Evolutionary conservation across 1,140 invertebrate species (phyloP).

Genomic region (Lepidurus arcticus): DNA sequence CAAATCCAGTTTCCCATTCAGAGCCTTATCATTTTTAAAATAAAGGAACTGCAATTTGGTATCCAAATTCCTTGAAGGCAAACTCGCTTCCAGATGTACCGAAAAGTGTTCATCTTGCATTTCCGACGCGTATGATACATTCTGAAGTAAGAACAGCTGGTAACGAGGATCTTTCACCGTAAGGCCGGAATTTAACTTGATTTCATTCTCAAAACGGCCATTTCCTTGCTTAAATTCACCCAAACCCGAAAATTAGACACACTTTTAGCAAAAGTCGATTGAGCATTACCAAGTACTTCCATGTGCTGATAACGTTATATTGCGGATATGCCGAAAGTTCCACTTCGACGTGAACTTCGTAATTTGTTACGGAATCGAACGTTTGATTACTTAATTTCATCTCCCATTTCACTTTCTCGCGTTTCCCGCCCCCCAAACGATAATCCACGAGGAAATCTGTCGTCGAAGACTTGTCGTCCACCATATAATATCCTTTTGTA

Average conservation of each 20-base stretch:
- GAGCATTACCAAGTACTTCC: slow-evolving; percentile 55
- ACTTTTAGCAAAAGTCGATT: background rate
- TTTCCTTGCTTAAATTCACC: slow-evolving; percentile 47
- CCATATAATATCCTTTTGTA: slow-evolving; percentile 60
- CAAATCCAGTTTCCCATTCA: slow-evolving; percentile 41
- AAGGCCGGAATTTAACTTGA: slow-evolving; percentile 50
- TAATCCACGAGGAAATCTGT: slow-evolving; percentile 59
- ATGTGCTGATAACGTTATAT: slow-evolving; percentile 62
- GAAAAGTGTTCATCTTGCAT: background rate
- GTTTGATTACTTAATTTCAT: slow-evolving; percentile 58
- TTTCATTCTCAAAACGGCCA: slow-evolving; percentile 51
- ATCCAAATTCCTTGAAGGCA: slow-evolving; percentile 26
- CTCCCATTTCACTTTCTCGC: slow-evolving; percentile 54
- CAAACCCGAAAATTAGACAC: background rate
- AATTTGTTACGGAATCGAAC: slow-evolving; percentile 53
- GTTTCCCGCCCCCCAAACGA: slow-evolving; percentile 58
- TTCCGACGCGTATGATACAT: slow-evolving; percentile 20
- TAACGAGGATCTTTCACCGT: slow-evolving; percentile 11
- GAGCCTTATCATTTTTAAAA: background rate
- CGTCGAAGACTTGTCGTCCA: slow-evolving; percentile 49
- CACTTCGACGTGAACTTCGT: slow-evolving; percentile 56
- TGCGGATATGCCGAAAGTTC: slow-evolving; percentile 67
- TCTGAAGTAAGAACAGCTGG: slow-evolving; percentile 24
- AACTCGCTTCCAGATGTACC: slow-evolving; percentile 22
- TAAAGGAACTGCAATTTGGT: background rate